Evolutionary conservation across 2,888 invertebrate species (phyloP).

Genomic region (Drosophila birchii): DNA sequence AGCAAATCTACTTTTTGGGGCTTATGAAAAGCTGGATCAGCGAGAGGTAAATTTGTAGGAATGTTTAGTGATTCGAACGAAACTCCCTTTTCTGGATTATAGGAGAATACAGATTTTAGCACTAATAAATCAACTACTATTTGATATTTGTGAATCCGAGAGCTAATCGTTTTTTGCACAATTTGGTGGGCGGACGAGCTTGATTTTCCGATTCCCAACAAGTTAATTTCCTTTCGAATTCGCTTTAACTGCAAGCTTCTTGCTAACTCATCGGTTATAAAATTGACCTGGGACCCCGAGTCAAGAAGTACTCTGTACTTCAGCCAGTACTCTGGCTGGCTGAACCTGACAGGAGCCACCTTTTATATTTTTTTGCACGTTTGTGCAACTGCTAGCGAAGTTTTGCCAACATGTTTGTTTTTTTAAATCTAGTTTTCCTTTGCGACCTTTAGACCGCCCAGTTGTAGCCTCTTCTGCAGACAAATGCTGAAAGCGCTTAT

Average conservation of each 20-base stretch:
- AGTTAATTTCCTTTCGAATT: neutral
- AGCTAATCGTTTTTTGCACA: no score
- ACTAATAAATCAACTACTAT: no score
- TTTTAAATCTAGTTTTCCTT: neutral
- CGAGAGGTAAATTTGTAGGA: no score
- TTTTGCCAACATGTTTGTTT: neutral
- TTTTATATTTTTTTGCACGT: neutral
- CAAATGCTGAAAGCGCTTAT: neutral
- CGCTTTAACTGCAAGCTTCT: neutral
- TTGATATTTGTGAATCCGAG: no score
- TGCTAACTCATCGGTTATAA: neutral
- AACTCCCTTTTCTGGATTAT: no score
- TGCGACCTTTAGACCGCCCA: neutral
- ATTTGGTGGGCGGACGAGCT: conserved; percentile 10
- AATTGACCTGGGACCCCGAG: conserved; percentile 1
- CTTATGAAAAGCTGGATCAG: no score
- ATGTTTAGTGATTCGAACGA: no score
- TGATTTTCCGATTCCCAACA: conserved; percentile 7
- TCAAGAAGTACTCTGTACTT: no score
- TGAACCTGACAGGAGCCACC: no score
- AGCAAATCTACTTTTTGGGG: no score
- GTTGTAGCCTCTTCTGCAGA: neutral
- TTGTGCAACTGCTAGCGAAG: neutral
- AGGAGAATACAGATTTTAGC: no score
- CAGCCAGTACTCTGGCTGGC: conserved; percentile 1